Evolutionary conservation across 2,113 vertebrate species (phyloP), one percentile per base, ranked within the genome.

Genomic region (Gulo gulo): DNA sequence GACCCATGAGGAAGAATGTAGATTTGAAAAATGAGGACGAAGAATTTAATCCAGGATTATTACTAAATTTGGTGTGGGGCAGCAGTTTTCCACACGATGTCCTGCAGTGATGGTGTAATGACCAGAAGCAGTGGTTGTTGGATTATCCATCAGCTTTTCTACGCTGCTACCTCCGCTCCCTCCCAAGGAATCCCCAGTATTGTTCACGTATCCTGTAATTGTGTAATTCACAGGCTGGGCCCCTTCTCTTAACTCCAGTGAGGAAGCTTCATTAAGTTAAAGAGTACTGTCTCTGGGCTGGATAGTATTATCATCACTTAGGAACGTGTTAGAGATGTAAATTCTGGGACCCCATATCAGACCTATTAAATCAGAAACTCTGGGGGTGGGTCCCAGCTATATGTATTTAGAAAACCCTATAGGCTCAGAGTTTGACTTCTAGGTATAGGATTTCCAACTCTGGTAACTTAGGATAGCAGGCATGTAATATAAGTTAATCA

Each of bases 1-100:
- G 26, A 59, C 50, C 36, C 16, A 26, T 1, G 21, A 97, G 36
- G 69, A 86, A 65, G 65, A 91, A 93, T 69, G 10, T 61, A 26
- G 74, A 82, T 82, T 67, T 36, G 26, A 34, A 84, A 88, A 84
- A 93, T n/a, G 29, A 65, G 16, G 42, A 65, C 71, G 39, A 39
- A 63, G 34, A 84, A 74, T 85, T 92, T 85, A 95, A 59, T 87
- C 31, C 73, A 73, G 29, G 16, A 23, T 89, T 81, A 85, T 88
- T 95, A 12, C 45, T 94, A 24, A 80, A 94, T 95, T 76, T 84
- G 78, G 18, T 79, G 18, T 67, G n/a, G 63, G 52, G 31, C 36
- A 81, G 0, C 84, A 36, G 4, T 80, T 91, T 88, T 73, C 34
- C 20, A 29, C 47, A 0, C 20, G 21, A 23, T n/a, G 87, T 9